A percentile compares a stretch with the other conserved stretches of the same genome.
phyloP scores from a whole-genome alignment of 2,888 invertebrate genomes.

The Brachypterus glaber region DNA sequence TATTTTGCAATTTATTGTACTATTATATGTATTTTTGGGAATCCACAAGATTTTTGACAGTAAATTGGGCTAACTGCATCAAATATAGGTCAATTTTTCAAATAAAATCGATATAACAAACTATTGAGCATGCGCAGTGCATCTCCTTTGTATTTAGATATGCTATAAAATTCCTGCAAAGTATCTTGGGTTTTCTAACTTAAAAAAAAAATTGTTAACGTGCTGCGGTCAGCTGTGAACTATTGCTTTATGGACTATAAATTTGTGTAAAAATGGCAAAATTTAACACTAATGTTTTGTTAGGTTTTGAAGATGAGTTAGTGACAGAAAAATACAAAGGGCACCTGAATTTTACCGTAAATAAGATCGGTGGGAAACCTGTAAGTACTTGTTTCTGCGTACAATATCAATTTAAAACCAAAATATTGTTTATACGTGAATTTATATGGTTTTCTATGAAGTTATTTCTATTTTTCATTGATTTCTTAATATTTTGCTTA shows the following conservation, averaged over 20 bases:
- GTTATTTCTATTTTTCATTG: conserved; percentile 1
- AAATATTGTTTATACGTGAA: conserved; percentile 4
- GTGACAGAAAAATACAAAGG: conserved; percentile 60
- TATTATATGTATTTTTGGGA: no score
- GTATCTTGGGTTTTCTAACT: background rate
- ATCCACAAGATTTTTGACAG: no score
- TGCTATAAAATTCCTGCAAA: no score
- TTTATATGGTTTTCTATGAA: background rate
- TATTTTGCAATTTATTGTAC: no score
- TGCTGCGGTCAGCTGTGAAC: background rate
- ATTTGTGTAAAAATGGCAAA: conserved; percentile 30
- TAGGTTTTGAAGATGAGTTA: conserved; percentile 73
- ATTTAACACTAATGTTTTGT: conserved; percentile 54
- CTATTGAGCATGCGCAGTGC: background rate
- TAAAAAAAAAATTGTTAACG: background rate
- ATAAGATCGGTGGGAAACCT: conserved; percentile 74
- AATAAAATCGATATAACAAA: conserved; percentile 1
- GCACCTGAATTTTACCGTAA: conserved; percentile 58
- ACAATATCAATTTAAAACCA: no score
- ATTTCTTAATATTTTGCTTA: no score
- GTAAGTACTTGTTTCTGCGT: no score
- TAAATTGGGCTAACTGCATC: no score
- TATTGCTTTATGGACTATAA: background rate
- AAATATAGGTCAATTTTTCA: no score
- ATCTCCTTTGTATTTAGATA: background rate